A percentile compares a stretch with the other conserved stretches of the same genome.
Conservation (phyloP, 2,888 invertebrate species). For the Xiphydria camelus region DNA sequence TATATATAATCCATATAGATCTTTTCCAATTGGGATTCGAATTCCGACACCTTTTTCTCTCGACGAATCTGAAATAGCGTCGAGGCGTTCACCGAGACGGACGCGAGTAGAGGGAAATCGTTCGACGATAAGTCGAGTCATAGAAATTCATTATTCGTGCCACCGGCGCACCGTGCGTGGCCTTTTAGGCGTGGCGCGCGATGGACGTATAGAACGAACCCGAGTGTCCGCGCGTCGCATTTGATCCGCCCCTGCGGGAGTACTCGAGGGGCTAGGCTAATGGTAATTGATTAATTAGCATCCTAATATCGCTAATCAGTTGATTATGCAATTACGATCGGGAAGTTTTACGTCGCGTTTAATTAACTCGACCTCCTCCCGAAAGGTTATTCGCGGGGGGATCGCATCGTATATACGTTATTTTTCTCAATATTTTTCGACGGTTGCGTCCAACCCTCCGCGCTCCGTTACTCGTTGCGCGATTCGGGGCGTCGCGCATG, state of each 20-base stretch:
- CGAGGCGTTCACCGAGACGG: not conserved
- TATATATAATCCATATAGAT: too few species aligned
- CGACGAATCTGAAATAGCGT: too few species aligned
- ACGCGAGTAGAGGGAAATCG: not conserved
- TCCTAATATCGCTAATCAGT: conserved; percentile 16
- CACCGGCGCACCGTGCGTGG: not conserved
- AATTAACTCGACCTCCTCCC: conserved; percentile 1
- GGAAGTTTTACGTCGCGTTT: conserved; percentile 5
- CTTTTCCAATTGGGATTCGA: too few species aligned
- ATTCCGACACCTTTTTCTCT: too few species aligned
- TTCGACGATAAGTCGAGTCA: not conserved
- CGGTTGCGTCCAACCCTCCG: too few species aligned
- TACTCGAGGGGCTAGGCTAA: conserved; percentile 8
- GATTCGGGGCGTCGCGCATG: too few species aligned
- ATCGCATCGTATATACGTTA: not conserved
- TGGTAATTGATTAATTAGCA: conserved; percentile 18
- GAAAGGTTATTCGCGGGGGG: too few species aligned
- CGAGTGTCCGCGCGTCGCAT: not conserved
- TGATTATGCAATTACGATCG: conserved; percentile 12
- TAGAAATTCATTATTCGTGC: conserved; percentile 4
- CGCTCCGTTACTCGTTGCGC: too few species aligned
- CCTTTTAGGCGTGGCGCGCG: not conserved
- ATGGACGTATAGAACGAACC: too few species aligned
- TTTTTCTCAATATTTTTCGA: not conserved
- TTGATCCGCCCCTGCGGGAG: conserved; percentile 8